These are phyloP conservation scores for Geodia barretti DNA, from an alignment of 37 sponge, comb jelly and placozoan genomes.

Conservation along the genomic window DNA sequence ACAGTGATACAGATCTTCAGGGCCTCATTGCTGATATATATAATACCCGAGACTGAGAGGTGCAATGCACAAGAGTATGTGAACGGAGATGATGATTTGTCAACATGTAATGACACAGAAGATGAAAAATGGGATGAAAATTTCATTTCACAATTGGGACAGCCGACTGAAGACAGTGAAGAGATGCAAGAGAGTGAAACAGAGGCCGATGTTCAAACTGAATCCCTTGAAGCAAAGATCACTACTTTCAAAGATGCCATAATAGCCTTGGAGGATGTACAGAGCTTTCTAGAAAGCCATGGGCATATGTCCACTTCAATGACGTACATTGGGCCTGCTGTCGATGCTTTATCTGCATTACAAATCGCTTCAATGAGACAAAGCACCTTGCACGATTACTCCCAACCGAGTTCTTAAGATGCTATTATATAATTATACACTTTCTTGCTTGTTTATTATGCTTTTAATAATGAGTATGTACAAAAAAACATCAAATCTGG, in stretches of 20 bases:
- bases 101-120: conserved; percentile 30
- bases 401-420: no score
- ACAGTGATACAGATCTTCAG: neutral
- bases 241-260: conserved; percentile 32
- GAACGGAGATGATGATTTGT: conserved; percentile 28
- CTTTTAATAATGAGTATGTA: no score
- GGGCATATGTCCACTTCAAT: no score
- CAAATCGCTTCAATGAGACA: no score
- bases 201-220: neutral
- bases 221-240: neutral
- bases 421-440: no score
- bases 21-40: no score
- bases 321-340: no score
- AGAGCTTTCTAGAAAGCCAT: conserved; percentile 38
- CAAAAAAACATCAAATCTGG: no score
- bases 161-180: neutral
- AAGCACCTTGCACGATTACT: no score
- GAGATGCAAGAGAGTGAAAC: neutral
- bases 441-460: no score
- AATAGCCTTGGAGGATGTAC: conserved; percentile 25
- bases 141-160: conserved; percentile 5
- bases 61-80: conserved; percentile 33
- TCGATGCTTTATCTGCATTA: no score
- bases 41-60: conserved; percentile 9
- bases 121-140: conserved; percentile 40